A percentile compares a stretch with the other conserved stretches of the same genome.
These are phyloP conservation scores for Meganola albula DNA, from an alignment of 2,888 invertebrate genomes.

Conservation along the genomic window DNA sequence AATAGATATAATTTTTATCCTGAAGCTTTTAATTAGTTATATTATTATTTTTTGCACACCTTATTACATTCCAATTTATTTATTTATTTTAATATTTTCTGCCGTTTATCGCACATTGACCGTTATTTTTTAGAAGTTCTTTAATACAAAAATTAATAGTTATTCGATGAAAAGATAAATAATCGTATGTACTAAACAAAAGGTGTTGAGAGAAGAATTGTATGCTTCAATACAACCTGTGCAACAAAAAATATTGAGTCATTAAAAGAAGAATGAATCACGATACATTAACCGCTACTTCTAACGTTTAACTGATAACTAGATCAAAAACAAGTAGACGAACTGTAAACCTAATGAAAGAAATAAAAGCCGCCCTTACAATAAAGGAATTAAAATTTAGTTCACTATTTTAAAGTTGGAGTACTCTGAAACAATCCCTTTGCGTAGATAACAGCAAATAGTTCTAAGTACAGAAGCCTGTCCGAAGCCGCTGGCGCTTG, in stretches of 20 bases:
- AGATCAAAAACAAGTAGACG: conserved; percentile 43
- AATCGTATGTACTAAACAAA: conserved; percentile 16
- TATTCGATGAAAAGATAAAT: conserved; percentile 10
- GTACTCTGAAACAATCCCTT: conserved; percentile 28
- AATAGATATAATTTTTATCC: too few species aligned
- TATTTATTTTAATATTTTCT: too few species aligned
- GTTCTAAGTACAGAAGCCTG: conserved; percentile 49
- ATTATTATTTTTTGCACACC: too few species aligned
- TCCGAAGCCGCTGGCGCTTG: conserved; percentile 55
- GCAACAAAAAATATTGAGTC: conserved; percentile 43
- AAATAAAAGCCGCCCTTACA: conserved; percentile 20
- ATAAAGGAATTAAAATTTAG: conserved; percentile 16
- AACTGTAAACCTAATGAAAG: conserved; percentile 39
- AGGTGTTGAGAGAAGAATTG: conserved; percentile 18
- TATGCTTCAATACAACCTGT: conserved; percentile 18
- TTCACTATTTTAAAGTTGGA: conserved; percentile 18
- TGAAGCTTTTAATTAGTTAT: too few species aligned
- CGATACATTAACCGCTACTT: conserved; percentile 46
- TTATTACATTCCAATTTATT: too few species aligned
- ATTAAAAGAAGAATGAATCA: conserved; percentile 48
- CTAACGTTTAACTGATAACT: conserved; percentile 52
- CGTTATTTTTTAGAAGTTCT: too few species aligned
- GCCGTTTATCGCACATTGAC: too few species aligned
- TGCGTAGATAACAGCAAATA: conserved; percentile 38
- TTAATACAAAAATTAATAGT: too few species aligned